Evolutionary conservation across 1,140 invertebrate species (phyloP), one percentile per base, ranked within the genome.

Genomic region (Pogonognathellus flavescens): DNA sequence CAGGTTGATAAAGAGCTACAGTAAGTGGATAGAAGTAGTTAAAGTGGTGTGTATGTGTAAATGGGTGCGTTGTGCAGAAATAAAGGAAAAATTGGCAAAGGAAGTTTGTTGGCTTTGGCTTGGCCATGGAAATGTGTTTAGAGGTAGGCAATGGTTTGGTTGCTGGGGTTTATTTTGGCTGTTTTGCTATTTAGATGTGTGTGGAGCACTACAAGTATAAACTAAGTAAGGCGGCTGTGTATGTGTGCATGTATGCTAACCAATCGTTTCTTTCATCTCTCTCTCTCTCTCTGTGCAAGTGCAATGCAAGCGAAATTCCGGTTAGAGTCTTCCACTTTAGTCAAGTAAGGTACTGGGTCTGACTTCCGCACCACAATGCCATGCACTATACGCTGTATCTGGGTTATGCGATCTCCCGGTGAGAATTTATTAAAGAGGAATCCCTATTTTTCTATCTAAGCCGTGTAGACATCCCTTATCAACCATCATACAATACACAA

Each of bases 61-160:
- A 66, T 66, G 6, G 31, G 31, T 25, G 20, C 2, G 62, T 14
- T 20, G 20, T 66, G 62, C 0, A 31, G 22, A 66, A 25, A 66
- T 66, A 66, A 14, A 66, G 20, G n/a, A 18, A 31, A 50, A 76
- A 76, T 76, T 76, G 70, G 70, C 70, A 76, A 76, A 31, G 7
- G 5, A 31, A 50, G 14, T 66, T 31, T 16, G 62, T 66, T 66
- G 22, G 60, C 60, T 66, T 66, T 66, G 60, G 62, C 62, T 14
- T 66, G 62, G 20, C 18, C 62, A 66, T 66, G 62, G 22, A 25
- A 25, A 50, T 9, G 70, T 50, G 31, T 76, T 41, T 31, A 50
- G 70, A 41, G 70, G 70, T 76, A 76, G 70, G 70, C 41, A 76
- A 76, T 76, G 70, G 70, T 76, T 72, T n/a, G n/a, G 53, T 14